Evolutionary conservation across 2,797 vertebrate genomes (phyloP).

Genomic region (Petrocephalus schoutedeni): DNA sequence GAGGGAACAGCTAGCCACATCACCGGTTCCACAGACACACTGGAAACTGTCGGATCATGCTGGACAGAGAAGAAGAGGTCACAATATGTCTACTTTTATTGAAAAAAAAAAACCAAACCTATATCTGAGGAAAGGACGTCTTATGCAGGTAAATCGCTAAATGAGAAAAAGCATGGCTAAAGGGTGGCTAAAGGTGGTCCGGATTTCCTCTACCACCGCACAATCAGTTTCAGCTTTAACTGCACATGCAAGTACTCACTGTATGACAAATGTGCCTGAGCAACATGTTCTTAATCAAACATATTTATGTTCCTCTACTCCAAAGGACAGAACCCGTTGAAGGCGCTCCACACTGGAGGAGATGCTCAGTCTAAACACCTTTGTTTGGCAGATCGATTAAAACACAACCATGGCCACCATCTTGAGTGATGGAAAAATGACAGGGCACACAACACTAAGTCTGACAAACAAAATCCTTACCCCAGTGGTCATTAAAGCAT

Average conservation of each 20-base stretch:
- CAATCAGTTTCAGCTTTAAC: conserved; percentile 47
- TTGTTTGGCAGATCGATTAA: background rate
- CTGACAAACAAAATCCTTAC: background rate
- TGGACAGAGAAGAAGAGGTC: background rate
- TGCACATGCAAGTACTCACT: conserved; percentile 59
- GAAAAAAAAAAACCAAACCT: background rate
- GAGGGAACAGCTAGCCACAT: background rate
- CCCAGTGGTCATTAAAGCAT: background rate
- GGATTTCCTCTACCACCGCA: background rate
- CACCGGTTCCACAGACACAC: conserved; percentile 12
- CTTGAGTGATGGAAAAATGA: background rate
- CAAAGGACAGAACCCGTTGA: background rate
- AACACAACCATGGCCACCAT: background rate
- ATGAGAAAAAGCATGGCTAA: conserved; percentile 24
- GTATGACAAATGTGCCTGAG: conserved; percentile 61
- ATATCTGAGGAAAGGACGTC: conserved; percentile 49
- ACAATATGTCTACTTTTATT: background rate
- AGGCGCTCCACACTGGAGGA: background rate
- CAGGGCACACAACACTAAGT: background rate
- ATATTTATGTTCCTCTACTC: background rate
- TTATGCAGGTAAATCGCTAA: conserved; percentile 57
- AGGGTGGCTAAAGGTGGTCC: background rate
- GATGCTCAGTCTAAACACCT: background rate
- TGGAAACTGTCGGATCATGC: background rate
- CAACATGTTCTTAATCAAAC: conserved; percentile 55